Percentiles rank a stretch among this genome's conserved stretches.
Conservation (phyloP, 2,888 invertebrate genomes). For the Archips crataeganus region DNA sequence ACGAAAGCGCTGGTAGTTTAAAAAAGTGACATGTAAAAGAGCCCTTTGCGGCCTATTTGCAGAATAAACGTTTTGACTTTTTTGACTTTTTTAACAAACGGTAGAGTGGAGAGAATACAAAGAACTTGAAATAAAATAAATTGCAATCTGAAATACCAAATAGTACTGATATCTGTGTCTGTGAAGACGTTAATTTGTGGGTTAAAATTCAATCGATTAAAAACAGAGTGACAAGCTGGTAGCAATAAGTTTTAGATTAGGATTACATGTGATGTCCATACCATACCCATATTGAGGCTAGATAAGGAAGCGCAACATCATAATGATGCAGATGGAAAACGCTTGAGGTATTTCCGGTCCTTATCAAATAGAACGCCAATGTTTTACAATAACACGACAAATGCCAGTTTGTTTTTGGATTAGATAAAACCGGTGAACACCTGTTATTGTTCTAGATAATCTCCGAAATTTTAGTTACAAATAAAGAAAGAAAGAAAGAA, state of each 20-base stretch:
- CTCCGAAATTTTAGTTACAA: neutral
- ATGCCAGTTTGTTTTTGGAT: neutral
- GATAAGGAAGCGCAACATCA: conserved; percentile 2
- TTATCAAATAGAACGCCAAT: conserved; percentile 6
- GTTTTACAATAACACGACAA: neutral
- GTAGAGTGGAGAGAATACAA: neutral
- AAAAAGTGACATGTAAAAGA: no score
- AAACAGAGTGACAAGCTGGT: neutral
- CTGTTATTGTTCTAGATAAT: neutral
- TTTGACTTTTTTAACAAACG: no score
- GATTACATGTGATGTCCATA: neutral
- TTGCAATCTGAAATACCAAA: neutral
- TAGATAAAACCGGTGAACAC: neutral
- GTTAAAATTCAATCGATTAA: neutral
- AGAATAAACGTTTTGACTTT: no score
- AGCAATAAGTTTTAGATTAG: neutral
- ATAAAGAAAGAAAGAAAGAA: no score
- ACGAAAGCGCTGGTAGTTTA: no score
- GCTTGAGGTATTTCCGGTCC: conserved; percentile 1
- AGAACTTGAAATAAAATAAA: neutral
- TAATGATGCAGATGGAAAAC: neutral
- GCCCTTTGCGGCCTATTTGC: no score
- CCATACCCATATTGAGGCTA: neutral
- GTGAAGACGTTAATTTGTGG: neutral
- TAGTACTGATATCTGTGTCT: no score